These are phyloP conservation scores for Condylura cristata DNA, from an alignment of 2,113 vertebrate genomes.

Conservation along the genomic window DNA sequence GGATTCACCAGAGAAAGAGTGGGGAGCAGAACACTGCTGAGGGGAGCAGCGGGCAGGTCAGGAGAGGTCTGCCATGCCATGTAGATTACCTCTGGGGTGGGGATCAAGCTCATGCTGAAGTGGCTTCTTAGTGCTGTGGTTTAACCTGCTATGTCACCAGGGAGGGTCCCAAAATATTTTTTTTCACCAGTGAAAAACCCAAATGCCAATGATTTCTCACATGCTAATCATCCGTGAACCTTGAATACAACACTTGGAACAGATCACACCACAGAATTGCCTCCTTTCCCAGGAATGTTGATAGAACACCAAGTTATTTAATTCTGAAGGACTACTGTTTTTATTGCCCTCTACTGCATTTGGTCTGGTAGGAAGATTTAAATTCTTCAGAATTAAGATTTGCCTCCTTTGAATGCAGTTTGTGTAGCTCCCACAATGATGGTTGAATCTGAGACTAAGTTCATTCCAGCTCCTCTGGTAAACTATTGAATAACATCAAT, in stretches of 20 bases:
- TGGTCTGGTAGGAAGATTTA: no score
- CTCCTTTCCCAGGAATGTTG: not conserved
- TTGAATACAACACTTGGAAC: accelerated
- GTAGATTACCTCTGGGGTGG: no score
- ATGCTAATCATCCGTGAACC: slow-evolving; percentile 25
- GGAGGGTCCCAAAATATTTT: not conserved
- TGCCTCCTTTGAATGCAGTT: not conserved
- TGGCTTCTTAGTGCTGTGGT: no score
- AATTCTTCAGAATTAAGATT: not conserved
- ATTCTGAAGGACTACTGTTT: not conserved
- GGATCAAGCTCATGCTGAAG: no score
- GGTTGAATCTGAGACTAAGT: not conserved
- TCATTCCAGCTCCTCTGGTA: slow-evolving; percentile 12
- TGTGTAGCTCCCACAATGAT: not conserved
- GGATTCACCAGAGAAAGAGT: no score
- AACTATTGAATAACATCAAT: not conserved
- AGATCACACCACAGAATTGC: accelerated
- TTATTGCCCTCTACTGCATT: not conserved
- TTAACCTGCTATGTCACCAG: no score
- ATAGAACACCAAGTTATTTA: not conserved
- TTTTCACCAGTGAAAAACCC: not conserved
- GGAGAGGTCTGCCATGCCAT: no score
- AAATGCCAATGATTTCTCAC: not conserved
- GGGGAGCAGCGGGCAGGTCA: no score
- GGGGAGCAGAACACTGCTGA: no score